These are phyloP conservation scores for Peromyscus leucopus DNA, from an alignment of 2,113 vertebrate genomes.

Conservation along the genomic window DNA sequence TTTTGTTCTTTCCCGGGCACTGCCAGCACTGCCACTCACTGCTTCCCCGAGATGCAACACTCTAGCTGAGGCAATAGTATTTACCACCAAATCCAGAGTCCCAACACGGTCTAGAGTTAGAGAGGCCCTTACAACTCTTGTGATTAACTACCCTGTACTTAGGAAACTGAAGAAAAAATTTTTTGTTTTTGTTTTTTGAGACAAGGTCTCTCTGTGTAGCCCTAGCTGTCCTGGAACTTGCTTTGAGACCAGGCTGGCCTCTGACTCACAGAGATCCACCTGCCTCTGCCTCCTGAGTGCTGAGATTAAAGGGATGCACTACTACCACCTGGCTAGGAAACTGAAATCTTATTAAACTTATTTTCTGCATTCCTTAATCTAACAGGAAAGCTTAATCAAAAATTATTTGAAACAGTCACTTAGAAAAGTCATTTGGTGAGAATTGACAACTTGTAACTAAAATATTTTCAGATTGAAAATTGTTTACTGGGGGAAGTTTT, in stretches of 20 bases:
- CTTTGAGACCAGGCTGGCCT: not conserved
- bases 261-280: not conserved
- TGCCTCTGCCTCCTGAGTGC: not conserved
- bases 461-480: not conserved
- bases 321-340: not conserved
- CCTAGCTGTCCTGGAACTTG: not conserved
- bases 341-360: not conserved
- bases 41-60: not conserved
- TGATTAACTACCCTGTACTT: not conserved
- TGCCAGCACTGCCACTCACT: not conserved
- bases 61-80: not conserved
- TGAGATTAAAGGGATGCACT: no score
- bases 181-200: not conserved
- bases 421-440: constrained; percentile 12
- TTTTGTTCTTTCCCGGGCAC: not conserved
- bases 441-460: not conserved
- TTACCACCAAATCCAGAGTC: not conserved
- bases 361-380: not conserved
- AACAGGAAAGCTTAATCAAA: not conserved
- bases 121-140: not conserved
- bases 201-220: not conserved
- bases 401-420: not conserved
- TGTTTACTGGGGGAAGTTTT: not conserved
- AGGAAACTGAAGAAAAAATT: not conserved
- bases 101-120: not conserved